Conservation (phyloP, 2,113 vertebrate species). For the Phylloscopus whistleri region DNA sequence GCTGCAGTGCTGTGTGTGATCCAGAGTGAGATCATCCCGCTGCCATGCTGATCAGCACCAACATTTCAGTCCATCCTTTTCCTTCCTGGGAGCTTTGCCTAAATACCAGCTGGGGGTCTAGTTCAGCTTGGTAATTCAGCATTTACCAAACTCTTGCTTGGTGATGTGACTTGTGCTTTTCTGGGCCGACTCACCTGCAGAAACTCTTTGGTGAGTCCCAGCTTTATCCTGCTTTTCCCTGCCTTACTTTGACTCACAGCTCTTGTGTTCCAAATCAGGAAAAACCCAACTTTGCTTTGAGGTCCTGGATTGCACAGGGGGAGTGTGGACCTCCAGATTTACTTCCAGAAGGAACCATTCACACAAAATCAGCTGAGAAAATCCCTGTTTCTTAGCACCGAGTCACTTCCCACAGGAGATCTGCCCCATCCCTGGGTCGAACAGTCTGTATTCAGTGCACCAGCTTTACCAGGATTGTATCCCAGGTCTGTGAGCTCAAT, state of each 20-base stretch:
- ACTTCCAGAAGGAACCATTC: background rate
- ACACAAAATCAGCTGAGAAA: background rate
- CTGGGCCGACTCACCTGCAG: background rate
- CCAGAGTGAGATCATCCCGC: background rate
- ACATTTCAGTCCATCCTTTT: fast-evolving
- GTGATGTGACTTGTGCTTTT: background rate
- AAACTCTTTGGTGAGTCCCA: background rate
- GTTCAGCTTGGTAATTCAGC: background rate
- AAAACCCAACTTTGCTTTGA: background rate
- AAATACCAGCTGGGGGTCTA: background rate
- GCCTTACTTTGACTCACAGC: background rate
- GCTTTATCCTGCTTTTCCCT: background rate
- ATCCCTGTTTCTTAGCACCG: background rate
- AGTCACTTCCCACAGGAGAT: background rate
- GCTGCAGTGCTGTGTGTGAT: background rate
- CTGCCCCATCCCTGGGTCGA: background rate
- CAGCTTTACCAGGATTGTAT: fast-evolving
- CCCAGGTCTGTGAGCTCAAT: background rate
- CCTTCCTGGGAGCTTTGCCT: background rate
- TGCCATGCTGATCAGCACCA: background rate
- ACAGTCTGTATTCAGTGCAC: fast-evolving
- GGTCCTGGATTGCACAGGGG: background rate
- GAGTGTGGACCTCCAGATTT: background rate
- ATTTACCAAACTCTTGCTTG: background rate
- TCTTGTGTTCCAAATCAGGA: background rate